Evolutionary conservation across 2,888 invertebrate species (phyloP), one percentile per base, ranked within the genome.

Genomic region (Volucella inflata): DNA sequence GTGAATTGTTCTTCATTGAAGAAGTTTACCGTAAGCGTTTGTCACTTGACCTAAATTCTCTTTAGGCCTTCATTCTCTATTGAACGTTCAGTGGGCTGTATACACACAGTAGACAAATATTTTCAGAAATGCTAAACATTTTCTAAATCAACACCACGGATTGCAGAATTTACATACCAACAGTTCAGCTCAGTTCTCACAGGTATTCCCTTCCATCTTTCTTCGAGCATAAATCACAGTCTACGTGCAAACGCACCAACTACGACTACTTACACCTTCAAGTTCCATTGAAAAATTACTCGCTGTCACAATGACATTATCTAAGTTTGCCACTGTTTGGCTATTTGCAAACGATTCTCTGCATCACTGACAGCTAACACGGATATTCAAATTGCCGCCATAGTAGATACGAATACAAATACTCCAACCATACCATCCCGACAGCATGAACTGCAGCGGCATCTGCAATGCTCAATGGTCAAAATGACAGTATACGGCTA

Each of bases 281-380:
- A 67, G 82, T 48, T 55, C 59, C 57, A 65, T 64, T 72, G 75
- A 80, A 84, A 84, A 84, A 84, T 84, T 48, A 62, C 75, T 42
- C 50, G 75, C 84, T 84, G 80, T 84, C 84, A 84, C 75, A 67
- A 59, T 80, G 84, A 80, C 84, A 84, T 80, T 84, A 76, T 53
- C 60, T 40, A 64, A 75, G 46, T 71, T 79, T 55, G 75, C 84
- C 75, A 84, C 84, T 38, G 75, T 71, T 71, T 71, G 65, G 64
- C 70, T 62, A 79, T 83, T 78, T 57, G 57, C 42, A 46, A 64
- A 62, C 57, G 42, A 71, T 79, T 75, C 62, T 44, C 51, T 30
- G 17, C 36, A 48, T 46, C 48, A 48, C 67, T 83, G 78, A 79
- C 83, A 79, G 74, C 50, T 64, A 70, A 75, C 79, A 84, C 64